Evolutionary conservation across 2,113 vertebrate genomes (phyloP).

Genomic region (Ctenomys sociabilis): DNA sequence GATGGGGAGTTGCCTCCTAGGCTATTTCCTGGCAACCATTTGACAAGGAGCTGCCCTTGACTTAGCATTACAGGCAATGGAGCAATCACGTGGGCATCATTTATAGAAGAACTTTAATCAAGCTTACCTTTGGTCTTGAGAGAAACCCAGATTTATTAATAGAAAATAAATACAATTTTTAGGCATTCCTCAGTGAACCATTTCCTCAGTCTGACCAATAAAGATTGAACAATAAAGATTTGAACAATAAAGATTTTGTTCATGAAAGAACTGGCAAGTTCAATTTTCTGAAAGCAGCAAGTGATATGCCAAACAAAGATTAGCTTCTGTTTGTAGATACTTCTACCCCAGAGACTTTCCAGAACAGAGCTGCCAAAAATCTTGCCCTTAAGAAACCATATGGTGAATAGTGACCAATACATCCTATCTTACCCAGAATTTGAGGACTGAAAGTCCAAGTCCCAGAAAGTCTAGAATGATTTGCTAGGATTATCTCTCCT

Average conservation of each 20-base stretch:
- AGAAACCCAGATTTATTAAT: conserved; percentile 64
- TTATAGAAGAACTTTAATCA: conserved; percentile 69
- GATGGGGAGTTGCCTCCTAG: neutral
- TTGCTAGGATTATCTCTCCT: neutral
- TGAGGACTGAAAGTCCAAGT: neutral
- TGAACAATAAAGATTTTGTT: neutral
- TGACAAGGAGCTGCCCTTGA: conserved; percentile 55
- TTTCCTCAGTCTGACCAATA: conserved; percentile 23
- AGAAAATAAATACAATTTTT: conserved; percentile 63
- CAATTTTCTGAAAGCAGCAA: conserved; percentile 28
- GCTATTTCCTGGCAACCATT: conserved; percentile 66
- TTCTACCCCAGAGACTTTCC: neutral
- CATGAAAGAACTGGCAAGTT: neutral
- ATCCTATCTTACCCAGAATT: neutral
- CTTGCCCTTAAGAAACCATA: neutral
- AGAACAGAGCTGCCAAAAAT: neutral
- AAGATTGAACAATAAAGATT: neutral
- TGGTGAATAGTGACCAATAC: neutral
- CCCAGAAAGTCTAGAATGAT: neutral
- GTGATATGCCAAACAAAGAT: neutral
- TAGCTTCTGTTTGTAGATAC: neutral
- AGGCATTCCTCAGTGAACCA: neutral
- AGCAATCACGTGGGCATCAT: conserved; percentile 8
- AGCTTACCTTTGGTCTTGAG: conserved; percentile 9
- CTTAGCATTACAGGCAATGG: conserved; percentile 58